Base-by-base conservation (phyloP, 2,113 vertebrate genomes). In the Boleophthalmus pectinirostris region DNA sequence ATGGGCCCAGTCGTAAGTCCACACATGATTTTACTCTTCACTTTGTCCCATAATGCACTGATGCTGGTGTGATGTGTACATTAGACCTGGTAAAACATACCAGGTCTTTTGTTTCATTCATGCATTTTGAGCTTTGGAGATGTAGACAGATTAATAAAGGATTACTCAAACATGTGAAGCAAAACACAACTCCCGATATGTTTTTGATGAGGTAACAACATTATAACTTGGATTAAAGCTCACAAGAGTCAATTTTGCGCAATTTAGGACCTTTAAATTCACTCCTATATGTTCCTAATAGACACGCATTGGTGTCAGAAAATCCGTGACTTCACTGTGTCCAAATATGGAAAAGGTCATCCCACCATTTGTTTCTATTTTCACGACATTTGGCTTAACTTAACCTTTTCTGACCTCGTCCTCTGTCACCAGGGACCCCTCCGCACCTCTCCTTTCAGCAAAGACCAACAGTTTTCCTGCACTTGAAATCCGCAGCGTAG, bases 1-100 rank as follows among this genome's bases (percentile, higher is more conserved):
- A 96, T 0, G 97, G 98, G 80, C 96, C 97, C 66, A 98, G 98
- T 91, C 95, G 97, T 99, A 92, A 98, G 90, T 91, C 80, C 68
- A 8, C 68, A 8, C 61, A 65, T 10, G 9, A 20, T 10, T n/a
- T n/a, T 21, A 0, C 69, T 29, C 77, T 75, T 53, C 18, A 6
- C 73, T 83, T 71, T 73, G 83, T 83, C 78, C 79, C 47, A 24
- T 47, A 3, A 24, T 23, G 47, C 10, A 11, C 61, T 21, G 20
- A 66, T 63, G 65, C 66, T 77, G 78, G 82, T 74, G 38, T 15
- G 13, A 82, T 72, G 67, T 70, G 80, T 78, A 77, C 80, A 68
- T 1, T 1, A n/a, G n/a, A n/a, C n/a, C n/a, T n/a, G n/a, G n/a
- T n/a, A n/a, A n/a, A n/a, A n/a, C n/a, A n/a, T n/a, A n/a, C n/a